Conservation (phyloP, 2,797 vertebrate species). For the Lophius americanus region DNA sequence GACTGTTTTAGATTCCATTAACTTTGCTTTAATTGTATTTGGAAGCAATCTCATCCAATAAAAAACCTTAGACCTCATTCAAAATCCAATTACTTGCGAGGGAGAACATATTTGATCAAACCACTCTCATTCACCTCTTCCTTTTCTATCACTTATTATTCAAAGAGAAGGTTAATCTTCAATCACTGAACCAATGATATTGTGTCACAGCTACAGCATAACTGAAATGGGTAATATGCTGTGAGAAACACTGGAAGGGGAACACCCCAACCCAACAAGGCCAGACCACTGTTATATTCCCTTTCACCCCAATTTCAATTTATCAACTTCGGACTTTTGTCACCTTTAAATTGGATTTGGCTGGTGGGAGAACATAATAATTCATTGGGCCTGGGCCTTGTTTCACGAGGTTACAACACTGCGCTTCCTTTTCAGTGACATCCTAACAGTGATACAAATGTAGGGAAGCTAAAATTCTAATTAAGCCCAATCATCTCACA, state of each 20-base stretch:
- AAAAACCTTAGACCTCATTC: slow-evolving; percentile 74
- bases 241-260: slow-evolving; percentile 66
- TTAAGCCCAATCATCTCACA: slow-evolving; percentile 69
- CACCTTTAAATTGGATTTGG: slow-evolving; percentile 75
- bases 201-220: slow-evolving; percentile 71
- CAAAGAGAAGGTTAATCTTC: slow-evolving; percentile 71
- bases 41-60: slow-evolving; percentile 69
- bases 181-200: slow-evolving; percentile 72
- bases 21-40: slow-evolving; percentile 73
- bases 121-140: slow-evolving; percentile 54
- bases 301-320: slow-evolving; percentile 70
- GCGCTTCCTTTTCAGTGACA: slow-evolving; percentile 54
- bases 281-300: slow-evolving; percentile 58
- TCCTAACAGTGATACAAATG: slow-evolving; percentile 66
- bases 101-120: slow-evolving; percentile 60
- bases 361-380: slow-evolving; percentile 62
- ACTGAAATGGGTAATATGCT: slow-evolving; percentile 71
- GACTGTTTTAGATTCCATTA: slow-evolving; percentile 61
- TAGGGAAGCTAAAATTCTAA: slow-evolving; percentile 72
- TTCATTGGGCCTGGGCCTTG: slow-evolving; percentile 53
- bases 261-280: slow-evolving; percentile 59
- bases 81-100: slow-evolving; percentile 67
- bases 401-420: slow-evolving; percentile 72
- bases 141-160: slow-evolving; percentile 66
- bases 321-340: slow-evolving; percentile 70